phyloP scores from a whole-genome alignment of 2,113 vertebrate species.

The Cricetomys ansorgei region DNA sequence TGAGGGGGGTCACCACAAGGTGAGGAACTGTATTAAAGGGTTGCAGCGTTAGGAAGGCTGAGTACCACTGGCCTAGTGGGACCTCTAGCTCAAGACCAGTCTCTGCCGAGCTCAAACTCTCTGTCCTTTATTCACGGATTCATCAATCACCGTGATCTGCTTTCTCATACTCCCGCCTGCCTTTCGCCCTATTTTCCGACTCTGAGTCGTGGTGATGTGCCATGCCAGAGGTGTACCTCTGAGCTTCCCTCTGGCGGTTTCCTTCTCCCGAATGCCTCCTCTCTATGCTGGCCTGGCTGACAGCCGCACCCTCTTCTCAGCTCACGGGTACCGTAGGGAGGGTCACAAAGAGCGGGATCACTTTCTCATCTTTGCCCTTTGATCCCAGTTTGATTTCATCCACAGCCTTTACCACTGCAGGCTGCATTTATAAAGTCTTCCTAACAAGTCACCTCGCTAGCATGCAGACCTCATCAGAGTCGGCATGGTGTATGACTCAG shows the following conservation, averaged over 20 bases:
- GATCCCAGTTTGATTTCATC: background rate
- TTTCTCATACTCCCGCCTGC: too few species aligned
- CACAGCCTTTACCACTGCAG: too few species aligned
- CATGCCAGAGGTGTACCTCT: background rate
- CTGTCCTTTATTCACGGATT: background rate
- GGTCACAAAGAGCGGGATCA: rapidly evolving
- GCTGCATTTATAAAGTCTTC: too few species aligned
- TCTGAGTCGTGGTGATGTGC: rapidly evolving
- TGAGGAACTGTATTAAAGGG: too few species aligned
- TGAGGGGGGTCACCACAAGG: too few species aligned
- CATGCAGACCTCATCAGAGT: background rate
- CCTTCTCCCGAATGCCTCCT: background rate
- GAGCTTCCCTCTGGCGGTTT: background rate
- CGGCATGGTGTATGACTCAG: background rate
- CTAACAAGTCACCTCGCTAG: rapidly evolving
- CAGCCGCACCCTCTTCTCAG: rapidly evolving
- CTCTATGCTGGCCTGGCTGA: background rate
- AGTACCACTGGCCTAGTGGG: too few species aligned
- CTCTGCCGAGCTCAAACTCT: background rate
- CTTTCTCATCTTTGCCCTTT: background rate
- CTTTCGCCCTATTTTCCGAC: rapidly evolving
- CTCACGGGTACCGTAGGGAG: background rate
- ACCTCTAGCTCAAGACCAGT: rapidly evolving
- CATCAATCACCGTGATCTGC: rapidly evolving
- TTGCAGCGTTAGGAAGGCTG: too few species aligned